These are phyloP conservation scores for Asteroscopus sphinx DNA, from an alignment of 2,888 invertebrate genomes.

Conservation along the genomic window DNA sequence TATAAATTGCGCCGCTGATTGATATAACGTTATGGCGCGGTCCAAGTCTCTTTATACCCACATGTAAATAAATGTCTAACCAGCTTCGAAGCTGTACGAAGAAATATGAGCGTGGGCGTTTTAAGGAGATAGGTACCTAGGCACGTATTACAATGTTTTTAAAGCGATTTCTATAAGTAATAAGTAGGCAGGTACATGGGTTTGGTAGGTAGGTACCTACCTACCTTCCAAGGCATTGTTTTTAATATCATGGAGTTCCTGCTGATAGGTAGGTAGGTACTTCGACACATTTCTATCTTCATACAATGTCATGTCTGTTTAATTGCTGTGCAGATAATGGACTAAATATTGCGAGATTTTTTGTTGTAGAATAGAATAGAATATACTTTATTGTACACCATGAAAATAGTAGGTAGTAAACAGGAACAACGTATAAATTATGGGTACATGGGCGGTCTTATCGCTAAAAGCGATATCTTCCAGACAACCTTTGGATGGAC, in stretches of 20 bases:
- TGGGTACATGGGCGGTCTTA: too few relatives aligned
- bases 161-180: too few relatives aligned
- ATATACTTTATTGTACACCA: too few relatives aligned
- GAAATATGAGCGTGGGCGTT: constrained; percentile 31
- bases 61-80: constrained; percentile 43
- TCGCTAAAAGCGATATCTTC: too few relatives aligned
- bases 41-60: constrained; percentile 66
- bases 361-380: too few relatives aligned
- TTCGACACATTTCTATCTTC: constrained; percentile 8
- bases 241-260: constrained; percentile 10
- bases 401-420: too few relatives aligned
- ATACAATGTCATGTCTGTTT: constrained; percentile 14
- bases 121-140: constrained; percentile 39
- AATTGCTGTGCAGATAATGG: constrained; percentile 10
- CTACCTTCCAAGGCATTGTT: background rate
- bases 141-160: constrained; percentile 16
- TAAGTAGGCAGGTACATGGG: too few relatives aligned
- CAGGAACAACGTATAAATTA: too few relatives aligned
- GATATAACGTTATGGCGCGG: constrained; percentile 68
- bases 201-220: too few relatives aligned
- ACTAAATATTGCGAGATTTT: constrained; percentile 2
- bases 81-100: constrained; percentile 45
- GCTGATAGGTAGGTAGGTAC: too few relatives aligned
- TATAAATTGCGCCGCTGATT: constrained; percentile 57
- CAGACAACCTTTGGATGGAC: too few relatives aligned